These are phyloP conservation scores for Lucilia cuprina DNA, from an alignment of 1,140 invertebrate species.

Conservation along the genomic window DNA sequence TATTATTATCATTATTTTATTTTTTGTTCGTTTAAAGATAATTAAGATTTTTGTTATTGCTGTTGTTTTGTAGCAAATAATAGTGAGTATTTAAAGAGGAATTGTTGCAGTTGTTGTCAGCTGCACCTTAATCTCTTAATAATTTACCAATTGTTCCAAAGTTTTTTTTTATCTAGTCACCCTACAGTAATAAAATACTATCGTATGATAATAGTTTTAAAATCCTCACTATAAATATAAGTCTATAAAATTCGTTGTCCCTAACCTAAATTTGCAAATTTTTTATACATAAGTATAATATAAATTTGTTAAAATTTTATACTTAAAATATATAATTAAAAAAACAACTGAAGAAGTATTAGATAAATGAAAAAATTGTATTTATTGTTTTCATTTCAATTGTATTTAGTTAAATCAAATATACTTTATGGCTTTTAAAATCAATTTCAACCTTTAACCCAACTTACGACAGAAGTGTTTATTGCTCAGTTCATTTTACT, in stretches of 20 bases:
- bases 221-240: too few species aligned
- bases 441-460: constrained; percentile 9
- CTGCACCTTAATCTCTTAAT: constrained; percentile 22
- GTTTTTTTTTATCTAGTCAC: background rate
- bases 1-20: background rate
- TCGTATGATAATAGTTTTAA: too few species aligned
- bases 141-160: background rate
- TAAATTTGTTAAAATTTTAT: background rate
- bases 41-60: constrained; percentile 13
- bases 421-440: background rate
- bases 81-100: background rate
- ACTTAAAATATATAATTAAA: background rate
- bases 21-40: background rate
- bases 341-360: too few species aligned
- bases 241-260: too few species aligned
- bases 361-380: too few species aligned
- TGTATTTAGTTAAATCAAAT: background rate
- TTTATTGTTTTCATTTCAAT: background rate
- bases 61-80: background rate
- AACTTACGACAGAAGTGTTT: constrained; percentile 27
- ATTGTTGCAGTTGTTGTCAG: background rate
- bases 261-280: background rate
- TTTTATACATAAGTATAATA: background rate
- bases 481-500: constrained; percentile 14
- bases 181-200: background rate